Conservation (phyloP, 2,888 invertebrate species). For the Spilosoma lubricipeda region DNA sequence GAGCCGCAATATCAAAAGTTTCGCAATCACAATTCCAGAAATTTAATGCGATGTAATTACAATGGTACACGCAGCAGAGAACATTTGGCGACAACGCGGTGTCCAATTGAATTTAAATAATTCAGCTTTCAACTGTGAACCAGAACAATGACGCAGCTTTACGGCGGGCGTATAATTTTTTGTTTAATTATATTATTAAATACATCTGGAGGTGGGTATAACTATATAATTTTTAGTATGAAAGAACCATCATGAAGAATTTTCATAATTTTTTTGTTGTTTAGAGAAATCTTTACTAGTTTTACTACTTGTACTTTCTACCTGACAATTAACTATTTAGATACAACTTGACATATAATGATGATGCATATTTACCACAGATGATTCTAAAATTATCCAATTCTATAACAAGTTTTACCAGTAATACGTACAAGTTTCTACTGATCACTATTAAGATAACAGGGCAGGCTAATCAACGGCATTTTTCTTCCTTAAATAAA, state of each 20-base stretch:
- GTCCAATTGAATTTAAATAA: slow-evolving; percentile 24
- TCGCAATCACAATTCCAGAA: slow-evolving; percentile 14
- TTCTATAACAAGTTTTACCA: not conserved
- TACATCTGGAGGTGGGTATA: not conserved
- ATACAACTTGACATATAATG: slow-evolving; percentile 6
- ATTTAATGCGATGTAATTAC: slow-evolving; percentile 16
- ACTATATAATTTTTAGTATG: not conserved
- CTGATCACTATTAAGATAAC: not conserved
- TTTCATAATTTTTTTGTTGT: slow-evolving; percentile 2
- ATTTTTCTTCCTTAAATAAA: too few species aligned
- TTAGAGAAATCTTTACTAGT: not conserved
- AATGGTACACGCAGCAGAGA: slow-evolving; percentile 12
- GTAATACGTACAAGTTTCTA: not conserved
- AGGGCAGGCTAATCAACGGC: too few species aligned
- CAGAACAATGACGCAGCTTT: slow-evolving; percentile 14
- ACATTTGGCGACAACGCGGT: slow-evolving; percentile 15
- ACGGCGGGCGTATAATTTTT: slow-evolving; percentile 12
- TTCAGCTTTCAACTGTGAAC: slow-evolving; percentile 18
- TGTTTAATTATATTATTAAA: slow-evolving; percentile 7
- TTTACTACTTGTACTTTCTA: too few species aligned
- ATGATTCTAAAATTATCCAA: not conserved
- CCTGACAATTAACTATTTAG: slow-evolving; percentile 2
- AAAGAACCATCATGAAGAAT: not conserved
- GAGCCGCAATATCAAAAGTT: not conserved
- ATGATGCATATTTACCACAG: slow-evolving; percentile 12